A percentile compares a stretch with the other conserved stretches of the same genome.
Evolutionary conservation across 53 echinoderm and acorn worm genomes (phyloP).

Genomic region (Actinopyga echinites): DNA sequence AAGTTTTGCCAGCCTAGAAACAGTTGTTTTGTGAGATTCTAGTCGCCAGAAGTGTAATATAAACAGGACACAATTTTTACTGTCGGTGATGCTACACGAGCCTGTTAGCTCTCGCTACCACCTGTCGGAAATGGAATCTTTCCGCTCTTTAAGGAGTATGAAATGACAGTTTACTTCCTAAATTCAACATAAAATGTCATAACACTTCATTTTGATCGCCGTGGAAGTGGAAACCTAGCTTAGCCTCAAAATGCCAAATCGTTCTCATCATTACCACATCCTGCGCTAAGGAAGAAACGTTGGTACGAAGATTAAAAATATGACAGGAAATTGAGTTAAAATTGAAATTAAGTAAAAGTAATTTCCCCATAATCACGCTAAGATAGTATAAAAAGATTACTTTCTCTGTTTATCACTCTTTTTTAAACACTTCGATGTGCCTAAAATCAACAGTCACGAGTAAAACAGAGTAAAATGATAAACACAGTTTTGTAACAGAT

Average conservation of each 20-base stretch:
- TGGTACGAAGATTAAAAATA: too few relatives aligned
- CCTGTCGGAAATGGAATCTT: slow-evolving; percentile 28
- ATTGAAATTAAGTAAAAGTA: too few relatives aligned
- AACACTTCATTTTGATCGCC: slow-evolving; percentile 18
- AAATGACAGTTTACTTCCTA: slow-evolving; percentile 36
- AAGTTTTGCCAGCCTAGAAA: neutral
- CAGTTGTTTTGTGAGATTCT: slow-evolving; percentile 12
- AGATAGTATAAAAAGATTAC: too few relatives aligned
- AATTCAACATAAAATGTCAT: slow-evolving; percentile 36
- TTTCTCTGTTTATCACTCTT: too few relatives aligned
- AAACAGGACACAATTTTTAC: slow-evolving; percentile 34
- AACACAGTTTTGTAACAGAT: too few relatives aligned
- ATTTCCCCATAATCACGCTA: too few relatives aligned
- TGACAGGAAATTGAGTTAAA: too few relatives aligned
- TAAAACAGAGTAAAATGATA: too few relatives aligned
- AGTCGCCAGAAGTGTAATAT: slow-evolving; percentile 27
- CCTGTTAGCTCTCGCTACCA: slow-evolving; percentile 10
- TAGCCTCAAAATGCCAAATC: neutral
- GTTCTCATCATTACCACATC: too few relatives aligned
- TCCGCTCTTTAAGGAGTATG: slow-evolving; percentile 28
- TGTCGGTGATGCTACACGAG: neutral
- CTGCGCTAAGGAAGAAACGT: too few relatives aligned
- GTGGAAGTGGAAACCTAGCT: slow-evolving; percentile 1
- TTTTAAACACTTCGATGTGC: too few relatives aligned
- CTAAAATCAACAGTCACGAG: too few relatives aligned